phyloP scores from a whole-genome alignment of 2,888 invertebrate genomes.

The Lycaena phlaeas region DNA sequence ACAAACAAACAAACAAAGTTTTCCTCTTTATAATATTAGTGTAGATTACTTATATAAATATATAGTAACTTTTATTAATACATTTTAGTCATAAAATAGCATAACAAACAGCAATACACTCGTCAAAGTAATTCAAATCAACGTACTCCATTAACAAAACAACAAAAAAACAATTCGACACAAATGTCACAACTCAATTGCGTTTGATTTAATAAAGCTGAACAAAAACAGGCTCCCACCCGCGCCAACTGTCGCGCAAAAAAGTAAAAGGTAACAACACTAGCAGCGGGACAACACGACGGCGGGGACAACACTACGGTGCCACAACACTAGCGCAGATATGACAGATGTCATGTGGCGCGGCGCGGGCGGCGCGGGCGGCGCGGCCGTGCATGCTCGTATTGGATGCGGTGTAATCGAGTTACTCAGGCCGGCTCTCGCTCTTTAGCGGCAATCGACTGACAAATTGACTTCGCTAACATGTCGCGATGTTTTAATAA shows the following conservation, averaged over 20 bases:
- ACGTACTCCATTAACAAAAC: not conserved
- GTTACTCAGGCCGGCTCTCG: slow-evolving; percentile 33
- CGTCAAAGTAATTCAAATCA: not conserved
- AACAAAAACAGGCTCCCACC: slow-evolving; percentile 36
- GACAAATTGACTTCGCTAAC: slow-evolving; percentile 42
- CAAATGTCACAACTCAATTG: slow-evolving; percentile 7
- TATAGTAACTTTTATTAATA: too few relatives aligned
- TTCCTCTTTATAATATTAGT: too few relatives aligned
- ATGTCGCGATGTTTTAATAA: slow-evolving; percentile 24
- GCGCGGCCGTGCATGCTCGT: slow-evolving; percentile 21
- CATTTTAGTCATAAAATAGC: too few relatives aligned
- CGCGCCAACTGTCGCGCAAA: slow-evolving; percentile 51
- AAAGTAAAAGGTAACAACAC: slow-evolving; percentile 46
- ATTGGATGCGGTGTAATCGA: slow-evolving; percentile 46
- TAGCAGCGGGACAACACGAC: slow-evolving; percentile 7
- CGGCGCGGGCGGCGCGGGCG: slow-evolving; percentile 32
- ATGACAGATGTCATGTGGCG: slow-evolving; percentile 62
- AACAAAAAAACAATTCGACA: slow-evolving; percentile 4
- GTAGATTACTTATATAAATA: too few relatives aligned
- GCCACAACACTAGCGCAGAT: slow-evolving; percentile 30
- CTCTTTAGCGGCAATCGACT: slow-evolving; percentile 48
- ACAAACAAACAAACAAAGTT: too few relatives aligned
- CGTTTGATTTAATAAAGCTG: slow-evolving; percentile 43
- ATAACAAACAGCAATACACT: too few relatives aligned
- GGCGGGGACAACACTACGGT: slow-evolving; percentile 30